A percentile compares a stretch with the other conserved stretches of the same genome.
Evolutionary conservation across 2,113 vertebrate species (phyloP).

Genomic region (Ifrita kowaldi): DNA sequence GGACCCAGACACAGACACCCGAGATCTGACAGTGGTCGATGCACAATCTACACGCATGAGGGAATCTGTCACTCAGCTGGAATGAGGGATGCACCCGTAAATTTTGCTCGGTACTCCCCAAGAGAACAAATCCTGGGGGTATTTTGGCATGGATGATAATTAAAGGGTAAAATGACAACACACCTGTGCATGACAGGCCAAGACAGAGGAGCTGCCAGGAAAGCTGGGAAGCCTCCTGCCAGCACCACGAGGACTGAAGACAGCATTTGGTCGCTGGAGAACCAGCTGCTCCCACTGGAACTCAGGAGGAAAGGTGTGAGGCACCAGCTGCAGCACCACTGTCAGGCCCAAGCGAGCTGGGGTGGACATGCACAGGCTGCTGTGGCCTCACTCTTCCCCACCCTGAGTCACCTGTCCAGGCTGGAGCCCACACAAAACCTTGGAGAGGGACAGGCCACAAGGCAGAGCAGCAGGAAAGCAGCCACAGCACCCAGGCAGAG

Average conservation of each 20-base stretch:
- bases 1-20: background rate
- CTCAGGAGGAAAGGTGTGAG: background rate
- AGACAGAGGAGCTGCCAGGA: background rate
- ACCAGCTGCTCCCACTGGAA: background rate
- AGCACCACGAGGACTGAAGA: rapidly evolving
- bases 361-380: rapidly evolving
- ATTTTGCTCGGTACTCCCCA: background rate
- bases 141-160: background rate
- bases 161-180: background rate
- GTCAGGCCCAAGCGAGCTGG: rapidly evolving
- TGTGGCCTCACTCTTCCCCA: rapidly evolving
- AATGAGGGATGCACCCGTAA: background rate
- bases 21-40: rapidly evolving
- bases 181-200: background rate
- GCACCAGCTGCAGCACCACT: background rate
- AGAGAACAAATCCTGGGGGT: background rate
- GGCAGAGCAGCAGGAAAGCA: background rate
- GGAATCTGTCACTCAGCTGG: background rate
- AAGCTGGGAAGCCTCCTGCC: background rate
- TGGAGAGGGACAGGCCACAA: rapidly evolving
- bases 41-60: rapidly evolving
- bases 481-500: background rate
- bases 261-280: rapidly evolving
- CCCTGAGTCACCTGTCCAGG: too few relatives aligned
- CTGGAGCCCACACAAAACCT: background rate